Evolutionary conservation across 2,113 vertebrate species (phyloP), one percentile per base, ranked within the genome.

Genomic region (Scomber colias): DNA sequence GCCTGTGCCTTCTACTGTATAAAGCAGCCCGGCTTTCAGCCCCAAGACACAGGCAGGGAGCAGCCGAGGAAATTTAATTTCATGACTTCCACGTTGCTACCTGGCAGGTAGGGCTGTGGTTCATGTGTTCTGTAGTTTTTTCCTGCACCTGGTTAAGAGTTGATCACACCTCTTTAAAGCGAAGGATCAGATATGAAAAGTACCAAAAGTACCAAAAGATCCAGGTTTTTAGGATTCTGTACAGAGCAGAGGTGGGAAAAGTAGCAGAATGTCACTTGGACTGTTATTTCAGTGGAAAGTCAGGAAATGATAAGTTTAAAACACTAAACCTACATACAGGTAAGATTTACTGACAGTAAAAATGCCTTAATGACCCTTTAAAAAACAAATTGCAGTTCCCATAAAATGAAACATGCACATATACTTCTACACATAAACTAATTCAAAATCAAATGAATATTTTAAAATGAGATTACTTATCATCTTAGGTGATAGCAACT

Each of bases 61-160:
- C 84, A 83, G 84, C 83, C 77, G 75, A 76, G 84, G 56, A 91
- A 90, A 92, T 91, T 64, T 0, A 61, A 93, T 93, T 92, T 90
- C 83, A 89, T 16, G 67, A 90, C 72, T 81, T 15, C 80, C 76
- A 51, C 61, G 55, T 75, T 55, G 55, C 55, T 90, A 89, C 86
- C 88, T 87, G 87, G 74, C 78, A 73, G 68, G 89, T 89, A 82
- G 67, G 72, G 73, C 66, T 72, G 75, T 75, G 83, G 89, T 64
- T 75, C 79, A 8, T 62, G 81, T 27, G 60, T 76, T 81, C 72
- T 49, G 59, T 56, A 71, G 74, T 64, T 71, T 85, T 80, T 50
- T 11, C 54, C 83, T 83, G 75, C 81, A 81, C 89, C 81, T 85
- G 79, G 55, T 83, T 77, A 13, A 45, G 30, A 82, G 61, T 30